Percentiles rank a stretch among this genome's conserved stretches.
phyloP scores from a whole-genome alignment of 2,113 vertebrate species.

The Aegypius monachus region DNA sequence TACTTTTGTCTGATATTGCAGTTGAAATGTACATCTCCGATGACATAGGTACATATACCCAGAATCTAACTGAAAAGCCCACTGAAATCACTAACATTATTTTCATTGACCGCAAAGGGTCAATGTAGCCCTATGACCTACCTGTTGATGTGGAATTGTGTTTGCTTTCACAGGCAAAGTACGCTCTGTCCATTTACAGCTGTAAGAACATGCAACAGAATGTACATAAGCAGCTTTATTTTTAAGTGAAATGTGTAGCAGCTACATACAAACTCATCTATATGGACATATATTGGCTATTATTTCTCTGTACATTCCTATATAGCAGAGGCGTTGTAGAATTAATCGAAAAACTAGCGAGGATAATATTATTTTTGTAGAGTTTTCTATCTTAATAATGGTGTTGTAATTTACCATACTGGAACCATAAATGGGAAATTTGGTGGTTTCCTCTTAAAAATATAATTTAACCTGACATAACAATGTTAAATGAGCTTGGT shows the following conservation, averaged over 20 bases:
- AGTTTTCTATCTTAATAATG: neutral
- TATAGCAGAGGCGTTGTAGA: neutral
- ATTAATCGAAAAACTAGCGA: neutral
- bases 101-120: neutral
- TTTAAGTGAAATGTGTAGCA: neutral
- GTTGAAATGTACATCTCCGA: neutral
- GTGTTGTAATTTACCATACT: neutral
- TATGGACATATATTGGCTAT: neutral
- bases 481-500: neutral
- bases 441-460: neutral
- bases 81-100: neutral
- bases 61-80: neutral
- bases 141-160: neutral
- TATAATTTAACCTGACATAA: neutral
- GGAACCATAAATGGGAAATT: neutral
- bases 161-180: neutral
- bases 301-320: neutral
- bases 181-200: neutral
- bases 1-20: neutral
- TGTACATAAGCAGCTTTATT: neutral
- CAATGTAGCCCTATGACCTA: neutral
- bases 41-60: neutral
- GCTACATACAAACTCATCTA: neutral
- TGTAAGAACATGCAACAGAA: neutral
- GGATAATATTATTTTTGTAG: neutral